Conservation (phyloP, 2,888 invertebrate genomes). For the Dastarcus helophoroides region DNA sequence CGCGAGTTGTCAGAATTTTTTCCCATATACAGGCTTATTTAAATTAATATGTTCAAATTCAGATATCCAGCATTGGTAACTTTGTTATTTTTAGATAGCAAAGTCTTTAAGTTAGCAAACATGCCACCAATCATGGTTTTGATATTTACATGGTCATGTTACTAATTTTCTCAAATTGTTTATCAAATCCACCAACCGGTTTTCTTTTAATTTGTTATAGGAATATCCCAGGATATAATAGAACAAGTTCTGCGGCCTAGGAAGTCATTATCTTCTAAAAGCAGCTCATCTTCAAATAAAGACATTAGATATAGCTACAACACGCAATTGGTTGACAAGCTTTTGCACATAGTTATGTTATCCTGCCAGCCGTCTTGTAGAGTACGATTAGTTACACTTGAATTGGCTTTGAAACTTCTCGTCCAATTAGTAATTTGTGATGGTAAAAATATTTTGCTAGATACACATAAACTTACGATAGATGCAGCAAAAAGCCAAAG, state of each 20-base stretch:
- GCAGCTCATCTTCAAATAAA: slow-evolving; percentile 21
- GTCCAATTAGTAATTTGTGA: slow-evolving; percentile 51
- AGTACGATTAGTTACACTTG: slow-evolving; percentile 85
- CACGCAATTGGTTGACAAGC: slow-evolving; percentile 65
- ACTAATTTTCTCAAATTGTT: too few species aligned
- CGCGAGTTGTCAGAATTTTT: too few species aligned
- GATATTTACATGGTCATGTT: too few species aligned
- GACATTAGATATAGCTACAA: slow-evolving; percentile 56
- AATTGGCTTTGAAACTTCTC: slow-evolving; percentile 73
- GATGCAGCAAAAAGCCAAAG: slow-evolving; percentile 69
- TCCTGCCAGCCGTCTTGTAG: slow-evolving; percentile 84
- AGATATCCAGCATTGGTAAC: too few species aligned
- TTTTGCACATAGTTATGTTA: slow-evolving; percentile 70
- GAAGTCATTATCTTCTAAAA: slow-evolving; percentile 28
- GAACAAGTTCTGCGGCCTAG: slow-evolving; percentile 63
- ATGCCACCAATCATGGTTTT: too few species aligned
- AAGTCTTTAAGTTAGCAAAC: too few species aligned
- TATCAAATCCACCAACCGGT: too few species aligned
- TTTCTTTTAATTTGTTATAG: slow-evolving; percentile 46
- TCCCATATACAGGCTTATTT: too few species aligned
- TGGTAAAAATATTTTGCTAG: slow-evolving; percentile 50
- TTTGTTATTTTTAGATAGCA: too few species aligned
- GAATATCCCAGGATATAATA: slow-evolving; percentile 70
- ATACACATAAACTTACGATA: slow-evolving; percentile 54
- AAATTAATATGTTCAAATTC: too few species aligned